A percentile compares a stretch with the other conserved stretches of the same genome.
These are phyloP conservation scores for Ptychodera flava DNA, from an alignment of 35 echinoderm and acorn worm genomes.

Conservation along the genomic window DNA sequence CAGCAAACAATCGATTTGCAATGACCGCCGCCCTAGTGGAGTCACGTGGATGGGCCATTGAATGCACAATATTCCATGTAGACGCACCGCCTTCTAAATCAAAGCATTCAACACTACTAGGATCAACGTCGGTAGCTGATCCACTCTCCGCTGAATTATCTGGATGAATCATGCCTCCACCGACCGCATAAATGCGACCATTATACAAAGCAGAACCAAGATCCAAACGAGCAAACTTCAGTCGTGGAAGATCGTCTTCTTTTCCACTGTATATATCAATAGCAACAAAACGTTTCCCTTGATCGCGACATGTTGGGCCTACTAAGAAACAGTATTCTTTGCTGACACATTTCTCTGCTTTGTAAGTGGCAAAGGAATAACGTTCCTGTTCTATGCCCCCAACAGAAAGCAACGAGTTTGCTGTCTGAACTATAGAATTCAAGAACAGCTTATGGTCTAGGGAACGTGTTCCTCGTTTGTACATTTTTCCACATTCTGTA, in stretches of 20 bases:
- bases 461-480: too few relatives aligned
- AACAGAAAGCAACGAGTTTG: too few relatives aligned
- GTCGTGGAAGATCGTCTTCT: neutral
- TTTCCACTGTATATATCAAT: neutral
- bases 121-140: neutral
- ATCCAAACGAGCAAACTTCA: neutral
- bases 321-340: too few relatives aligned
- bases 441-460: too few relatives aligned
- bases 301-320: too few relatives aligned
- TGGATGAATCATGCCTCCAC: neutral
- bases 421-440: too few relatives aligned
- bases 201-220: neutral
- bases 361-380: too few relatives aligned
- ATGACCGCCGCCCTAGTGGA: neutral
- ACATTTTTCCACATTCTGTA: too few relatives aligned
- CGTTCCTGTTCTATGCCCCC: too few relatives aligned
- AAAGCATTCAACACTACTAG: neutral
- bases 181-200: neutral
- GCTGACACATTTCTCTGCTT: too few relatives aligned
- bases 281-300: neutral
- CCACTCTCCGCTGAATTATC: neutral
- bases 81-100: neutral
- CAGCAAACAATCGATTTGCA: neutral
- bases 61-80: neutral
- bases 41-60: neutral